phyloP scores from a whole-genome alignment of 1,140 invertebrate species.

The Drosophila mayri region DNA sequence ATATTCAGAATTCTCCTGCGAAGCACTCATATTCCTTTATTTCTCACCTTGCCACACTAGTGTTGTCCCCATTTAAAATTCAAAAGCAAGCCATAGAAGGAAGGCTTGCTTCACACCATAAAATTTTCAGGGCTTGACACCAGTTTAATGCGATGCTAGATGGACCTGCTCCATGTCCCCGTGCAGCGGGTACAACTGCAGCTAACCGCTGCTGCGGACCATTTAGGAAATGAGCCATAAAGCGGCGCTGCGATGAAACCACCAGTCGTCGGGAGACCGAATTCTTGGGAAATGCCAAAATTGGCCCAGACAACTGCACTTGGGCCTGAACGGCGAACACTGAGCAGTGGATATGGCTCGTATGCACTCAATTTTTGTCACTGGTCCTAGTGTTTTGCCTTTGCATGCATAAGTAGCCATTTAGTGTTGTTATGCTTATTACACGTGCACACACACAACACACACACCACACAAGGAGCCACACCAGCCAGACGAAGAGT shows the following conservation, averaged over 20 bases:
- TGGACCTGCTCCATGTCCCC: conserved; percentile 32
- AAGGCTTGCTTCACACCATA: not conserved
- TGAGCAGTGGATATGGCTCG: conserved; percentile 39
- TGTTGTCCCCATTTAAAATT: not conserved
- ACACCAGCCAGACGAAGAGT: conserved; percentile 43
- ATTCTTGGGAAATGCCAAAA: conserved; percentile 46
- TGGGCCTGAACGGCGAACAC: conserved; percentile 27
- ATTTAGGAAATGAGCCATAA: conserved; percentile 82
- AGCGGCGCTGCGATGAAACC: conserved; percentile 43
- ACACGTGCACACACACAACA: conserved; percentile 56
- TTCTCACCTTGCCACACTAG: not conserved
- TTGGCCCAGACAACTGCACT: conserved; percentile 73
- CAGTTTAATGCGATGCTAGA: conserved; percentile 20
- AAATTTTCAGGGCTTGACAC: not conserved
- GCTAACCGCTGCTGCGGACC: conserved; percentile 61
- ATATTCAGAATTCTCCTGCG: not conserved
- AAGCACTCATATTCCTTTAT: not conserved
- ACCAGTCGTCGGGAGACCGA: conserved; percentile 26
- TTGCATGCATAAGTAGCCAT: conserved; percentile 80
- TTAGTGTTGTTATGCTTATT: conserved; percentile 81
- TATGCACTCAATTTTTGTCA: conserved; percentile 77
- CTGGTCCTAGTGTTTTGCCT: conserved; percentile 53
- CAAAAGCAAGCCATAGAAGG: not conserved
- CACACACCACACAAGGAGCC: conserved; percentile 1
- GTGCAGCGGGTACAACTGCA: conserved; percentile 5